A percentile compares a stretch with the other conserved stretches of the same genome.
These are phyloP conservation scores for Mustela nigripes DNA, from an alignment of 2,113 vertebrate species.

Conservation along the genomic window DNA sequence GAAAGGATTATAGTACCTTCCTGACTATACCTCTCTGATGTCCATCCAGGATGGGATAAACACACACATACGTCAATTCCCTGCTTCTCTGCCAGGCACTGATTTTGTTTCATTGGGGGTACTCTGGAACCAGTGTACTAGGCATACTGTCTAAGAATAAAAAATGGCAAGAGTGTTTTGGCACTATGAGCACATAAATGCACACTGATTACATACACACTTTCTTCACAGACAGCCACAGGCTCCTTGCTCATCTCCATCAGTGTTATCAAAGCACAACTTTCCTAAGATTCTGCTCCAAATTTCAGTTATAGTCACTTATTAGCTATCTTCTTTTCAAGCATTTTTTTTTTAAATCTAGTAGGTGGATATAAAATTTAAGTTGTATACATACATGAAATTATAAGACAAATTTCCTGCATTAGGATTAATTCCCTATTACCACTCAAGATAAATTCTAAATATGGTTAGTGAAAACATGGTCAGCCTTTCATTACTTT, in stretches of 20 bases:
- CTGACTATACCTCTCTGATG: neutral
- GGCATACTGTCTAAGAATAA: neutral
- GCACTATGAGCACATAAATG: neutral
- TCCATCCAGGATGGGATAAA: neutral
- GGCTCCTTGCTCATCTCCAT: neutral
- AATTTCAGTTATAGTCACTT: conserved; percentile 15
- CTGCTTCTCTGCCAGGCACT: neutral
- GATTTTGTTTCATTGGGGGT: neutral
- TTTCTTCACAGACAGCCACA: neutral
- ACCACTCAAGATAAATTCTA: neutral
- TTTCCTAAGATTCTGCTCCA: neutral
- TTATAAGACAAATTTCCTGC: neutral
- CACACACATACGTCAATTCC: neutral
- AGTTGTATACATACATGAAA: conserved; percentile 19
- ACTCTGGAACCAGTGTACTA: neutral
- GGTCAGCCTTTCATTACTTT: neutral
- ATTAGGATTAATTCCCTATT: neutral
- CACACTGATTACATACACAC: conserved; percentile 11
- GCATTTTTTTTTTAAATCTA: neutral
- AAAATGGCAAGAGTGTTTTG: neutral
- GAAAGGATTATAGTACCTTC: neutral
- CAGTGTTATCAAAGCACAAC: conserved; percentile 33
- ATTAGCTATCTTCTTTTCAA: neutral
- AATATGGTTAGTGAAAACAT: neutral
- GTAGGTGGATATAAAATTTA: neutral